Percentiles rank a stretch among this genome's conserved stretches.
phyloP scores from a whole-genome alignment of 2,797 vertebrate species.

The Premnoplex brunnescens region DNA sequence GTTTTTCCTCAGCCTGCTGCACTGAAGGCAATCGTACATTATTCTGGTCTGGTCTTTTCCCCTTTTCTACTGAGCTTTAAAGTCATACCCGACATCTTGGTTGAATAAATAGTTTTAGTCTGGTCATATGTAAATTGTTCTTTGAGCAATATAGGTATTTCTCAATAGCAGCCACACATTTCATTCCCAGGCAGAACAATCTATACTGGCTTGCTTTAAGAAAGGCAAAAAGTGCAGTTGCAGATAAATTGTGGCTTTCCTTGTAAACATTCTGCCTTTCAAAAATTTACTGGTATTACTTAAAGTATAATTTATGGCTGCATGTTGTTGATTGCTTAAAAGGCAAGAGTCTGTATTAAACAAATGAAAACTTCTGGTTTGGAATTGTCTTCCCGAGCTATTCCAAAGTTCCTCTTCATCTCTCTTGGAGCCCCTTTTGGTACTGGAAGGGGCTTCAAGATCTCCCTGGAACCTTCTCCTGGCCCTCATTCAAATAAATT shows the following conservation, averaged over 20 bases:
- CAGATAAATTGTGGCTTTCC: neutral
- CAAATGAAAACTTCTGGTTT: neutral
- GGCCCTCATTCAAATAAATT: neutral
- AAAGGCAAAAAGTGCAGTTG: neutral
- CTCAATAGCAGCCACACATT: neutral
- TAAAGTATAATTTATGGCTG: neutral
- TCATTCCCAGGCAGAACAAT: neutral
- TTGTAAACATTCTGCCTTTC: neutral
- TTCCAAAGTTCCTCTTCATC: neutral
- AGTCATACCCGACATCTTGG: conserved; percentile 20
- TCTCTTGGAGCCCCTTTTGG: neutral
- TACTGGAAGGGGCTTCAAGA: neutral
- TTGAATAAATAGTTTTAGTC: neutral
- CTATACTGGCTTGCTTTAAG: neutral
- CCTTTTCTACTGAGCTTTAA: conserved; percentile 44
- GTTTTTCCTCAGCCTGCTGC: conserved; percentile 39
- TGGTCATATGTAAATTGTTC: neutral
- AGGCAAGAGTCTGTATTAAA: neutral
- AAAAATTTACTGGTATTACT: neutral
- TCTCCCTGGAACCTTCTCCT: neutral
- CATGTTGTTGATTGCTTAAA: neutral
- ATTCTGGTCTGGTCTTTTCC: conserved; percentile 43
- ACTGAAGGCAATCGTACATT: neutral
- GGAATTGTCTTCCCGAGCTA: neutral
- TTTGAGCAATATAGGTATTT: neutral